Evolutionary conservation across 2,113 vertebrate species (phyloP).

Genomic region (Pelusios castaneus): DNA sequence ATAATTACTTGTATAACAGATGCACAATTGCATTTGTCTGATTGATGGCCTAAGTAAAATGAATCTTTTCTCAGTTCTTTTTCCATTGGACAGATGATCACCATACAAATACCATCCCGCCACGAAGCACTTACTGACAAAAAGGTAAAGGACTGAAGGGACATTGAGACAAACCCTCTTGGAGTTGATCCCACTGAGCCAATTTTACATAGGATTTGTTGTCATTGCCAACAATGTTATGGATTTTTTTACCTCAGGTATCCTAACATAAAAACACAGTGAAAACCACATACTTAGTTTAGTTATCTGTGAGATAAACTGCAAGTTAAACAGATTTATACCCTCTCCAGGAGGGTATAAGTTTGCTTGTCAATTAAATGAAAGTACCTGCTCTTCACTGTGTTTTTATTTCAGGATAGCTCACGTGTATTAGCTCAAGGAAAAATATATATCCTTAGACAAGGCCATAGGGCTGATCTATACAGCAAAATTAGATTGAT

Average conservation of each 20-base stretch:
- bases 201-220: too few species aligned
- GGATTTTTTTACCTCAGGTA: too few species aligned
- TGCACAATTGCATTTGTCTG: background rate
- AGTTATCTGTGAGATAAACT: background rate
- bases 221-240: too few species aligned
- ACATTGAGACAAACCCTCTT: background rate
- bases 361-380: background rate
- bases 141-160: background rate
- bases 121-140: background rate
- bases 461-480: background rate
- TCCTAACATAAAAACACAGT: too few species aligned
- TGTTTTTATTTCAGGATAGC: background rate
- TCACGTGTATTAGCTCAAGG: background rate
- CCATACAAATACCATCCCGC: background rate
- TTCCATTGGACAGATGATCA: background rate
- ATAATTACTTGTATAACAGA: background rate
- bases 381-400: background rate
- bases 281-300: too few species aligned
- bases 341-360: background rate
- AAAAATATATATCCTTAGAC: background rate
- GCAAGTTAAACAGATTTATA: background rate
- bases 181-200: too few species aligned
- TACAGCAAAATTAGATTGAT: background rate
- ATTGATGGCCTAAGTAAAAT: background rate
- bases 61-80: background rate